Percentiles rank a stretch among this genome's conserved stretches.
These are phyloP conservation scores for Onychomys arenicola DNA, from an alignment of 2,797 vertebrate genomes.

Conservation along the genomic window DNA sequence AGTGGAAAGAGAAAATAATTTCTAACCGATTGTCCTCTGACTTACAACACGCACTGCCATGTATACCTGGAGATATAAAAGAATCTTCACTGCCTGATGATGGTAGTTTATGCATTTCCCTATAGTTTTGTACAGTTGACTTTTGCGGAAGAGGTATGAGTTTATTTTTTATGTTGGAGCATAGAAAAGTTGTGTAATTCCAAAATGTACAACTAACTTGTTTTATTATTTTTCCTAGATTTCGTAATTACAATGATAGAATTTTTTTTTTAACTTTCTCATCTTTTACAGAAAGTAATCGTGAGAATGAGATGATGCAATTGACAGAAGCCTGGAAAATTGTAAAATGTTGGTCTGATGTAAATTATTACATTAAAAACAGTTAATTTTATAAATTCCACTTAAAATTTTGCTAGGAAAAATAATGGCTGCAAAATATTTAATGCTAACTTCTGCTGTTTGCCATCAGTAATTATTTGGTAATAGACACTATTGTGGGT, in stretches of 20 bases:
- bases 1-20: not conserved
- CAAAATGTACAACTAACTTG: not conserved
- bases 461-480: not conserved
- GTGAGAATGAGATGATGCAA: not conserved
- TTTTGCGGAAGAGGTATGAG: not conserved
- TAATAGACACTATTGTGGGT: not conserved
- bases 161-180: not conserved
- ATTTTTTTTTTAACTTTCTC: conserved; percentile 18
- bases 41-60: too few species aligned
- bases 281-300: not conserved
- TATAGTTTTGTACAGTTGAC: not conserved
- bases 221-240: not conserved
- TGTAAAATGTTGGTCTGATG: not conserved
- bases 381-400: conserved; percentile 13
- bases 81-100: not conserved
- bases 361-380: not conserved
- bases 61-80: not conserved
- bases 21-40: not conserved
- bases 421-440: not conserved
- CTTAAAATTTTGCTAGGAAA: not conserved
- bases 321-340: not conserved
- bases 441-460: not conserved
- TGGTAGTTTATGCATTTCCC: not conserved
- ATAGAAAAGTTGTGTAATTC: not conserved
- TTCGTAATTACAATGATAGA: conserved; percentile 39